Evolutionary conservation across 2,888 invertebrate genomes (phyloP).

Genomic region (Cerastoderma edule): DNA sequence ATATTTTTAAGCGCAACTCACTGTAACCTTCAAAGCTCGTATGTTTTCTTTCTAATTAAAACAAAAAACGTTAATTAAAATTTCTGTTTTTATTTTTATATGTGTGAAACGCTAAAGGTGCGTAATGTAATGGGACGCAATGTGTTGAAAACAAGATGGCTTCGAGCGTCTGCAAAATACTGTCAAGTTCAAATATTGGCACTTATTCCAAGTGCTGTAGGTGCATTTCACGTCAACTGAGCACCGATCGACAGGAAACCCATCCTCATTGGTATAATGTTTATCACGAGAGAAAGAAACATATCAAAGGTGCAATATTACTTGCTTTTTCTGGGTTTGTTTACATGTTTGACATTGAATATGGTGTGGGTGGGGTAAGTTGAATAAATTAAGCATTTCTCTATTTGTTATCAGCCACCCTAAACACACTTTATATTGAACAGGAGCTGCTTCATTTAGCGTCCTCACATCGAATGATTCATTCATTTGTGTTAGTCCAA

Average conservation of each 20-base stretch:
- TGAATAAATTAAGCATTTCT: neutral
- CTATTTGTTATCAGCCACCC: too few species aligned
- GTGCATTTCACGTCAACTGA: conserved; percentile 7
- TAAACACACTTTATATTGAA: too few species aligned
- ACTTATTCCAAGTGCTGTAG: neutral
- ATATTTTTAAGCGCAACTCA: too few species aligned
- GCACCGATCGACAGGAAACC: neutral
- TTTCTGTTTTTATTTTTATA: neutral
- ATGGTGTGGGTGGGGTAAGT: conserved; percentile 20
- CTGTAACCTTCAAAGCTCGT: too few species aligned
- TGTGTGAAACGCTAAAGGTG: neutral
- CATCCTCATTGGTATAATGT: conserved; percentile 45
- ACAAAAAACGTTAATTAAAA: neutral
- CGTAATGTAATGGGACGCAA: neutral
- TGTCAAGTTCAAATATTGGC: neutral
- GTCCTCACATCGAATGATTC: too few species aligned
- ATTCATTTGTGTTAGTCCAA: too few species aligned
- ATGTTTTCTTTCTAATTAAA: neutral
- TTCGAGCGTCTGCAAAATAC: conserved; percentile 10
- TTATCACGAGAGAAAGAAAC: conserved; percentile 47
- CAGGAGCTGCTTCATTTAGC: too few species aligned
- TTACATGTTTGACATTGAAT: conserved; percentile 7
- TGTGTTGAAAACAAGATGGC: conserved; percentile 4
- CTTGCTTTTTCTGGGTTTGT: neutral
- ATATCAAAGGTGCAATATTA: conserved; percentile 30